These are phyloP conservation scores for Rhegmatorhina hoffmannsi DNA, from an alignment of 2,113 vertebrate species.

Conservation along the genomic window DNA sequence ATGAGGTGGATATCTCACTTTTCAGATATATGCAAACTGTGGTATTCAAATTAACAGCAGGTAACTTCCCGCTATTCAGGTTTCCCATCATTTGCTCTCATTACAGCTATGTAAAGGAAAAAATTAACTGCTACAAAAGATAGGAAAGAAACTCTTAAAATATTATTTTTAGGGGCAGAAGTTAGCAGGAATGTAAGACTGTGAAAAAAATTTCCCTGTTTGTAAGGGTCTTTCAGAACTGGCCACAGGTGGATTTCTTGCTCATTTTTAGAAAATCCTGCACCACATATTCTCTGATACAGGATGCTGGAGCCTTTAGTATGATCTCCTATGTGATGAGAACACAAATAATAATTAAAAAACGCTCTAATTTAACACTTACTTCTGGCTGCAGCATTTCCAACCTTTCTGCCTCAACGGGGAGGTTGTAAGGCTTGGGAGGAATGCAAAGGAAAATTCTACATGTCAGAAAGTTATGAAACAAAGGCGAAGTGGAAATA, in stretches of 20 bases:
- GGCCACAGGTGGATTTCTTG: not conserved
- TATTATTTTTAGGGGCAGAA: not conserved
- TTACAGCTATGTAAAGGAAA: not conserved
- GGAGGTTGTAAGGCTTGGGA: not conserved
- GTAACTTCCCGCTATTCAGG: not conserved
- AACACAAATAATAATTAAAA: not conserved
- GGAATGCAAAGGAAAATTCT: constrained; percentile 21
- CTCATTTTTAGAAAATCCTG: not conserved
- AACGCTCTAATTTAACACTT: not conserved
- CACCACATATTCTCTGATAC: not conserved
- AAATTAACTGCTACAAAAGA: not conserved
- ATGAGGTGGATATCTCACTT: not conserved
- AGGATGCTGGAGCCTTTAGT: not conserved
- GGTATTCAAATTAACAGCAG: not conserved
- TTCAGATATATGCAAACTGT: not conserved
- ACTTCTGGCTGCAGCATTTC: not conserved
- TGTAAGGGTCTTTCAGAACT: not conserved
- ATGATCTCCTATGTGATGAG: not conserved
- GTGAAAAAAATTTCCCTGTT: not conserved
- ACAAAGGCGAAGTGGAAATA: constrained; percentile 61
- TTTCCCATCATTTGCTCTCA: not conserved
- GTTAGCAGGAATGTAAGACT: not conserved
- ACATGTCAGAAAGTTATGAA: constrained; percentile 57
- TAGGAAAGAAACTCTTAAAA: not conserved
- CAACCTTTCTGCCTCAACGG: not conserved